Base-by-base conservation (phyloP, 2,113 vertebrate species). In the Terrapene triunguis region DNA sequence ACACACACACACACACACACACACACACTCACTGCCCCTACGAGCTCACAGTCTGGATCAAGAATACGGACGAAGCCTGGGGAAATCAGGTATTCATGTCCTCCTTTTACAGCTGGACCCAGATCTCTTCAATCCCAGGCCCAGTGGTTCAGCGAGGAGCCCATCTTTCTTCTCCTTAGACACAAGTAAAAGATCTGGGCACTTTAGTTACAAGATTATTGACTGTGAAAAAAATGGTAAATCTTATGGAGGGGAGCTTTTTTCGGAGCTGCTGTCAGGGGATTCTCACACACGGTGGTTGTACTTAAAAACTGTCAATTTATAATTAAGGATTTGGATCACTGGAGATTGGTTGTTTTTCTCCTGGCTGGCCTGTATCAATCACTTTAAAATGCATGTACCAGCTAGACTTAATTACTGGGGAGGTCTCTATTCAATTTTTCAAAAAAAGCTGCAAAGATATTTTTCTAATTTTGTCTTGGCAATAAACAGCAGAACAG, bases 381-480 rank as follows among this genome's bases (percentile, higher is more conserved):
- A 10, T 5, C 9, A 2, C 25, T 87, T 53, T 8, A 91, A 84
- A 87, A 32, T 3, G 3, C 0, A 0, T 35, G 5, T 3, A 16
- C 74, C 9, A 35, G 38, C 72, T 79, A 13, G 44, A 62, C 25
- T 53, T 57, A 21, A 84, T 51, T 21, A 5, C 27, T 24, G 19
- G 6, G 59, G 51, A 87, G 62, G 38, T 42, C 14, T 51, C 48
- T 13, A 17, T 51, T 76, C 53, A 51, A 35, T 2, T 62, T 35
- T 47, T 78, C 42, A 88, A 55, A 82, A 81, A 44, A 90, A 50
- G 13, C 35, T 59, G 14, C 3, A 14, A 8, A 85, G 5, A 3
- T 12, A 4, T 42, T 69, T 81, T 50, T 62, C 47, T 59, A 2
- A 6, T 48, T 78, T 91, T n/a, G 44, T 42, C 21, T 25, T 84